phyloP scores from a whole-genome alignment of 2,797 vertebrate species.

The Diceros bicornis region DNA sequence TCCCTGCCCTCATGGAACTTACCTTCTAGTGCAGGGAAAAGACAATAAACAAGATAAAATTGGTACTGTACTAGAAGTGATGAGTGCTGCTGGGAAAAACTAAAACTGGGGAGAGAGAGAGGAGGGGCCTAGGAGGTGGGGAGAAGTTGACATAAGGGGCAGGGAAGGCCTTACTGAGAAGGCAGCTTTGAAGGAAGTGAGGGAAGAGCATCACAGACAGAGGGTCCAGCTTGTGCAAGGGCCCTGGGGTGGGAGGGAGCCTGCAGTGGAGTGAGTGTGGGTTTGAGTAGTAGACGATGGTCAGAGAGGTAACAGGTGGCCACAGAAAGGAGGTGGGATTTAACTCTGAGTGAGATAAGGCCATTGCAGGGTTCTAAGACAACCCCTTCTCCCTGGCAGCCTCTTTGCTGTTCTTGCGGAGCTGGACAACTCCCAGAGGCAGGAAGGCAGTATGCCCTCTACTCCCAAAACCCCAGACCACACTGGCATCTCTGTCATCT shows the following conservation, averaged over 20 bases:
- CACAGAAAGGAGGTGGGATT: not conserved
- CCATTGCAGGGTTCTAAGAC: not conserved
- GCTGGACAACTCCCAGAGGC: not conserved
- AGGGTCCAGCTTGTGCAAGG: not conserved
- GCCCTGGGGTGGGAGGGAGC: not conserved
- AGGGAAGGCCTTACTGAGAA: not conserved
- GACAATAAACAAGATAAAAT: not conserved
- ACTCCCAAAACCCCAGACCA: not conserved
- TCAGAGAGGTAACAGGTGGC: not conserved
- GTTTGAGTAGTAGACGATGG: not conserved
- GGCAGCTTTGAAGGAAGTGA: not conserved
- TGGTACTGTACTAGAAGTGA: not conserved
- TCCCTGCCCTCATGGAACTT: not conserved
- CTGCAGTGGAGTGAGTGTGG: not conserved
- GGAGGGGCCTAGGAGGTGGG: not conserved
- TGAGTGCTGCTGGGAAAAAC: not conserved
- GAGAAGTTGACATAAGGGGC: not conserved
- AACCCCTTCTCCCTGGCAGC: fast-evolving
- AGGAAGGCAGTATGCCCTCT: not conserved
- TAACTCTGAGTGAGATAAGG: too few relatives aligned
- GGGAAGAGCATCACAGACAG: not conserved
- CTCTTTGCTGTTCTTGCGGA: not conserved
- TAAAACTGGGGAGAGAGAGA: not conserved
- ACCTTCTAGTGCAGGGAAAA: not conserved
- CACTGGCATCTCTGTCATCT: not conserved